Evolutionary conservation across 2,888 invertebrate species (phyloP).

Genomic region (Nomada ruficornis): DNA sequence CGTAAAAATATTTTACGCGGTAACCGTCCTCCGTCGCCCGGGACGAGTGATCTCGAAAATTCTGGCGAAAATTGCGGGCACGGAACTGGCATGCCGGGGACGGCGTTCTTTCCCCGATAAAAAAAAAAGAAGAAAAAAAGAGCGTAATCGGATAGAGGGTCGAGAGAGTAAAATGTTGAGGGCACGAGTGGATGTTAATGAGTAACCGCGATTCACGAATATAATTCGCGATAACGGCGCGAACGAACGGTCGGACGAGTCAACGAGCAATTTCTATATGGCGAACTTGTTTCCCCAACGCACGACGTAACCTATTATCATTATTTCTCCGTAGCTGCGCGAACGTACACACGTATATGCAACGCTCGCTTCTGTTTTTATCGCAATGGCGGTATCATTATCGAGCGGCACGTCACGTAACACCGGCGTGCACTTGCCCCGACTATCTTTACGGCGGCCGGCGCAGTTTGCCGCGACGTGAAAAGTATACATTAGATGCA

Average conservation of each 20-base stretch:
- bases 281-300: conserved; percentile 45
- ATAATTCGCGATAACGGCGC: conserved; percentile 41
- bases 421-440: conserved; percentile 62
- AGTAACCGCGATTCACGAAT: conserved; percentile 22
- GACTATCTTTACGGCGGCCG: conserved; percentile 71
- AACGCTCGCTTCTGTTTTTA: conserved; percentile 71
- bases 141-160: background rate
- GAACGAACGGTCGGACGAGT: conserved; percentile 32
- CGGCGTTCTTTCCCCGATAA: too few relatives aligned
- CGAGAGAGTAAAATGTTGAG: background rate
- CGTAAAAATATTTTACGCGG: background rate
- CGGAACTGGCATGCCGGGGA: too few relatives aligned
- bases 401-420: conserved; percentile 73
- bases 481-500: conserved; percentile 74
- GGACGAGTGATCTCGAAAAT: background rate
- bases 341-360: conserved; percentile 9
- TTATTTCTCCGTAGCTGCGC: conserved; percentile 42
- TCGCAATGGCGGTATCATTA: conserved; percentile 70
- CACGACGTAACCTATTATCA: conserved; percentile 67
- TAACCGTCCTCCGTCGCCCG: background rate
- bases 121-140: too few relatives aligned
- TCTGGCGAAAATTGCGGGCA: background rate
- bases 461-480: conserved; percentile 73
- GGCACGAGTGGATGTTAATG: background rate
- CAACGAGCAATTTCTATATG: conserved; percentile 19